phyloP scores from a whole-genome alignment of 2,797 vertebrate species.

The Lycodopsis pacificus region DNA sequence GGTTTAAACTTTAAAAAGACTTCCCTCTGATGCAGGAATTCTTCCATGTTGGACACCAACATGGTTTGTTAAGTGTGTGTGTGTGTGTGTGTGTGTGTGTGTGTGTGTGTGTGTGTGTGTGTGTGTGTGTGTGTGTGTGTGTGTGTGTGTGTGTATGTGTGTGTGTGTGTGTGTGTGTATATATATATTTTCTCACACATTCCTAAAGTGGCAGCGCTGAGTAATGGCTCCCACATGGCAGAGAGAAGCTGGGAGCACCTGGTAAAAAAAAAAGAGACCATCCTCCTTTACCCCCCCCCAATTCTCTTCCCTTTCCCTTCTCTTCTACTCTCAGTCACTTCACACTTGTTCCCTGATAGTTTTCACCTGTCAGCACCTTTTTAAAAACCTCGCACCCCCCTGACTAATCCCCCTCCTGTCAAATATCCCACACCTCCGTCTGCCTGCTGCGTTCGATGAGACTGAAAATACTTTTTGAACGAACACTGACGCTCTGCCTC shows the following conservation, averaged over 20 bases:
- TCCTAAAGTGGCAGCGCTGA: slow-evolving; percentile 63
- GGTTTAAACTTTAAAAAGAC: slow-evolving; percentile 47
- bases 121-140: slow-evolving; percentile 26
- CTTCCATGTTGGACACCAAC: slow-evolving; percentile 52
- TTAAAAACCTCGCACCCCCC: background rate
- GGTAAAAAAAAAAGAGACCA: slow-evolving; percentile 9
- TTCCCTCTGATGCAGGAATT: slow-evolving; percentile 50
- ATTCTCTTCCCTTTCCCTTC: background rate
- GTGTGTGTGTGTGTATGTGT: slow-evolving; percentile 25
- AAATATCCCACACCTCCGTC: slow-evolving; percentile 17
- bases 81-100: slow-evolving; percentile 19
- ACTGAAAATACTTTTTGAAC: slow-evolving; percentile 29
- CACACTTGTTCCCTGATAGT: slow-evolving; percentile 24
- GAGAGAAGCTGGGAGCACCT: slow-evolving; percentile 28
- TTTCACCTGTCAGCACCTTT: slow-evolving; percentile 17
- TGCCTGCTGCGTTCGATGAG: background rate
- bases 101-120: slow-evolving; percentile 15
- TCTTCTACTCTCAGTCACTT: background rate
- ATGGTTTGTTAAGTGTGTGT: slow-evolving; percentile 19
- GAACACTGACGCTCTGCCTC: background rate
- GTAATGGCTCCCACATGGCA: slow-evolving; percentile 67
- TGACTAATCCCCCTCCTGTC: slow-evolving; percentile 21
- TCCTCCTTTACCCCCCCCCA: slow-evolving; percentile 12
- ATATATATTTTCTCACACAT: slow-evolving; percentile 38
- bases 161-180: background rate